Conservation (phyloP, 2,113 vertebrate genomes). For the Hypomesus transpacificus region DNA sequence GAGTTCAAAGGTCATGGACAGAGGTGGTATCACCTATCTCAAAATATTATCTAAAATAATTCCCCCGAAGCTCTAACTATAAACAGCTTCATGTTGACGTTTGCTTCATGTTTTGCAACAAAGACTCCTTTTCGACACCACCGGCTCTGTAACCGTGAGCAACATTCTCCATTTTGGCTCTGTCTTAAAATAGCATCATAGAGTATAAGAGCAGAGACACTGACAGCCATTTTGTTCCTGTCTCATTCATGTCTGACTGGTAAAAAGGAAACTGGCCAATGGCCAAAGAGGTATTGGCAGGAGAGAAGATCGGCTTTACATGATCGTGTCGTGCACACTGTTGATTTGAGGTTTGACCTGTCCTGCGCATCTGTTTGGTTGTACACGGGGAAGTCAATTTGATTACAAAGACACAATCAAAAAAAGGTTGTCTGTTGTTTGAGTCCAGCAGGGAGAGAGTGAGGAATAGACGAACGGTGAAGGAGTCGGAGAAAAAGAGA, state of each 20-base stretch:
- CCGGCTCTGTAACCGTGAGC: neutral
- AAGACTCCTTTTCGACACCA: too few relatives aligned
- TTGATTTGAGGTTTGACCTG: constrained; percentile 37
- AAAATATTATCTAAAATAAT: too few relatives aligned
- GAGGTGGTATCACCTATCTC: too few relatives aligned
- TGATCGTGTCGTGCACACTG: constrained; percentile 56
- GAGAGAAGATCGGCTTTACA: constrained; percentile 38
- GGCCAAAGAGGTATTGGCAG: constrained; percentile 60
- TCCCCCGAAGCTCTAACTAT: too few relatives aligned
- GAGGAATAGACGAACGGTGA: constrained; percentile 2
- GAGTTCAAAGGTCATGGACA: neutral
- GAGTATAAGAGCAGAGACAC: constrained; percentile 9
- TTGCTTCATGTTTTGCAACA: too few relatives aligned
- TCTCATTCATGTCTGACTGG: constrained; percentile 26
- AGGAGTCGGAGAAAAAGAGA: neutral
- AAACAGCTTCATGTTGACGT: too few relatives aligned
- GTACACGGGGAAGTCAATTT: constrained; percentile 55
- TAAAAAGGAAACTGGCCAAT: constrained; percentile 42
- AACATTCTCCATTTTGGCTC: neutral
- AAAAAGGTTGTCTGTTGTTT: neutral
- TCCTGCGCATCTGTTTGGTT: constrained; percentile 43
- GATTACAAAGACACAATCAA: constrained; percentile 43
- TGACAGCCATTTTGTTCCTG: constrained; percentile 60
- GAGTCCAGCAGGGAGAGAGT: constrained; percentile 9
- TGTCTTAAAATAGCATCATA: constrained; percentile 18